Evolutionary conservation across 2,888 invertebrate species (phyloP).

Genomic region (Pheosia tremula): DNA sequence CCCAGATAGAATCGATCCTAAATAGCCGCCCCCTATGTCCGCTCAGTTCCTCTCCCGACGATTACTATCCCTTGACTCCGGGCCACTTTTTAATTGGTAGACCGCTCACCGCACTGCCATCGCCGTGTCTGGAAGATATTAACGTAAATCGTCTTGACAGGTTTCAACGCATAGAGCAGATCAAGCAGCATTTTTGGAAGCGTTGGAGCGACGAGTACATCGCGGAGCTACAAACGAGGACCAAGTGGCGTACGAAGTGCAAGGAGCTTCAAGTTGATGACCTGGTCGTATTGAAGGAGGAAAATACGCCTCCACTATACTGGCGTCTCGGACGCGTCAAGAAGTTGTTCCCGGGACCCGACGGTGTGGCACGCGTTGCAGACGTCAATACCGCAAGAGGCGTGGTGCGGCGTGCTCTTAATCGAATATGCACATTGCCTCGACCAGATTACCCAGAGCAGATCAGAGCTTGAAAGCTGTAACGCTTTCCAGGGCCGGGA

Average conservation of each 20-base stretch:
- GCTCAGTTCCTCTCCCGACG: constrained; percentile 2
- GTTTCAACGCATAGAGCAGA: constrained; percentile 13
- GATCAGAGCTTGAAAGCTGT: too few species aligned
- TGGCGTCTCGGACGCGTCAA: constrained; percentile 11
- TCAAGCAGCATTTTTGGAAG: constrained; percentile 18
- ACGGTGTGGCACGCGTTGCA: too few species aligned
- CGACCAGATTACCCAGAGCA: not conserved
- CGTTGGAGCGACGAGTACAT: constrained; percentile 15
- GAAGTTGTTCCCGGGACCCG: too few species aligned
- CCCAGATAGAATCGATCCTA: constrained; percentile 10
- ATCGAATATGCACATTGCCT: not conserved
- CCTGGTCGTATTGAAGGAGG: constrained; percentile 7
- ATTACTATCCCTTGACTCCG: constrained; percentile 10
- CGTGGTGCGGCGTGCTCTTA: not conserved
- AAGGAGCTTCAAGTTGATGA: constrained; percentile 4
- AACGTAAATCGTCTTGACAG: constrained; percentile 6
- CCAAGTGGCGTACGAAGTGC: not conserved
- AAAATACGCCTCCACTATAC: constrained; percentile 5
- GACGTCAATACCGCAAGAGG: not conserved
- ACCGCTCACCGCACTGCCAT: constrained; percentile 10
- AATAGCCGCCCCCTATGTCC: constrained; percentile 11
- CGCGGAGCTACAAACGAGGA: constrained; percentile 11
- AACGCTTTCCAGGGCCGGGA: too few species aligned
- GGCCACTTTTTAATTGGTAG: constrained; percentile 13
- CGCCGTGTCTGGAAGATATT: constrained; percentile 2